Base-by-base conservation (phyloP, 2,113 vertebrate species). In the Nothobranchius furzeri region DNA sequence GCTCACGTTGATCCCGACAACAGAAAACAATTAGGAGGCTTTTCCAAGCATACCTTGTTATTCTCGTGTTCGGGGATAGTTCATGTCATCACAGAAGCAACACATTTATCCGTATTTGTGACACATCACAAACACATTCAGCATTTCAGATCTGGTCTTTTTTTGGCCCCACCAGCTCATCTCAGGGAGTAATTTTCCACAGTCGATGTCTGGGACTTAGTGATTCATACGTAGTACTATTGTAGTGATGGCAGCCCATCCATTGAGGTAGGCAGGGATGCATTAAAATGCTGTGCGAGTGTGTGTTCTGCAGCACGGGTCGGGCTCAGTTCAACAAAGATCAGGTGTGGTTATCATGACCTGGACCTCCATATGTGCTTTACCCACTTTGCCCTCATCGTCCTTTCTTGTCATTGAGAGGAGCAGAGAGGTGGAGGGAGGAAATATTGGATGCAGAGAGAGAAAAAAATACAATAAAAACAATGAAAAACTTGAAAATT, bases 271-370 rank as follows among this genome's bases (percentile, higher is more conserved):
- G 73, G 53, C 7, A 0, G 35, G 64, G 51, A 66, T 70, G 75
- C 64, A 85, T 85, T 88, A 86, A 66, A 75, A 91, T 88, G 88
- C 87, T 61, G 63, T 49, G 78, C 1, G 68, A 56, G 86, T 75
- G 48, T 75, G 57, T 71, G 78, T 76, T 77, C 68, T 78, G 79
- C 79, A 71, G 62, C 52, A 53, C 67, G 68, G 43, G 64, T 42
- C 49, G 64, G 79, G 76, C 64, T 88, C 75, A 62, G 68, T 74
- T 79, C 65, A 79, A 63, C 59, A 76, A 77, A 73, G 69, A 79
- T 81, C 75, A 85, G 80, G 58, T 76, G 76, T 78, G 78, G 62
- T 68, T 79, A 54, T 85, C 74, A 74, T 88, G 82, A 85, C 85
- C 87, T 60, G 53, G 69, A 84, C 81, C 75, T 83, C 68, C 60